Evolutionary conservation across 2,113 vertebrate genomes (phyloP), one percentile per base, ranked within the genome.

Genomic region (Carettochelys insculpta): DNA sequence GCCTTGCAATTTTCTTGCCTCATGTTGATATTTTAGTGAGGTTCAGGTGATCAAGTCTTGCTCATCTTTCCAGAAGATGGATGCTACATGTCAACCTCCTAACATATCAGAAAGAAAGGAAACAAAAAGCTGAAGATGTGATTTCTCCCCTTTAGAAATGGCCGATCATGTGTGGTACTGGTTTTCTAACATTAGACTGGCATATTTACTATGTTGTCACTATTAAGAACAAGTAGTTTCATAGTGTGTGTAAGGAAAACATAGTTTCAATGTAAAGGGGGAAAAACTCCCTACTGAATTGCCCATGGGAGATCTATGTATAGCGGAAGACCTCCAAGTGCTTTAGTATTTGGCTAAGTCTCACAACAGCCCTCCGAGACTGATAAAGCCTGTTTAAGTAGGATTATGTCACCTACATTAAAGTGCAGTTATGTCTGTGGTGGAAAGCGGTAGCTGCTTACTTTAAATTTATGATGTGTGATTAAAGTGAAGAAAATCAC

Each of bases 261-360:
- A 20, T 83, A 0, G 12, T 58, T 89, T 77, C 86, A 48, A 24
- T 89, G 58, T 41, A 22, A 51, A 31, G 31, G 22, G 22, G 41
- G 22, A 41, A 8, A 14, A 29, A n/a, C 11, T 29, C 27, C 41
- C 79, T 73, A 5, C 85, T 86, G 27, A 11, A 1, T 22, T 58
- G 51, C 29, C 34, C 43, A 1, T 29, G 71, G 65, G 48, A 68
- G 38, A 45, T 3, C 5, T 29, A 50, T 84, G 52, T 68, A 19
- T n/a, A 65, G 24, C 48, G 53, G 10, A 41, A 43, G 47, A n/a
- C 79, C n/a, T 3, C 82, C 76, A 29, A 0, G 0, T 11, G 3
- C 24, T 45, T 75, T 45, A 45, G 3, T 27, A 43, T 75, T n/a
- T 75, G 29, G 71, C 71, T 75, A 75, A 75, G 41, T 24, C 41